Conservation (phyloP, 1,140 invertebrate species). For the Polypedilum vanderplanki region DNA sequence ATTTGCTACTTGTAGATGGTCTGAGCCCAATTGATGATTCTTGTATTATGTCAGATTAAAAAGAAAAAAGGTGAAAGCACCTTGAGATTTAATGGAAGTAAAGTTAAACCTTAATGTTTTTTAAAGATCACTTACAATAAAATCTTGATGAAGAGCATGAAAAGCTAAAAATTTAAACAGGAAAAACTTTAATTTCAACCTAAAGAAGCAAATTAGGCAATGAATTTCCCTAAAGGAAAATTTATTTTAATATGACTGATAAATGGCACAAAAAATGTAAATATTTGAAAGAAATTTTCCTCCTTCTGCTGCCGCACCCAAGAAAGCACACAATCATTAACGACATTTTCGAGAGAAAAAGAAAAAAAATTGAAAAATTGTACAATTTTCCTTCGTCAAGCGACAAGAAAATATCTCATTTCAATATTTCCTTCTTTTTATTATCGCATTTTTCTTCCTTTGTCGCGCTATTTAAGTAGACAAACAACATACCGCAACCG, state of each 20-base stretch:
- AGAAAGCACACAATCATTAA: neutral
- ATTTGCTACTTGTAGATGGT: no score
- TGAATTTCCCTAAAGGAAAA: neutral
- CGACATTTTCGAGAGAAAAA: neutral
- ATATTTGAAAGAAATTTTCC: conserved; percentile 9
- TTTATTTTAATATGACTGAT: conserved; percentile 10
- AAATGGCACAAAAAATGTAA: conserved; percentile 11
- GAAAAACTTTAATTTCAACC: no score
- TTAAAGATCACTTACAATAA: no score
- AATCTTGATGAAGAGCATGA: no score
- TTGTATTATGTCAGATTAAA: no score
- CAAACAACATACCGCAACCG: neutral
- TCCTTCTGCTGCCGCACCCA: neutral
- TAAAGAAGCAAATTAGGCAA: no score
- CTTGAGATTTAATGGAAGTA: no score
- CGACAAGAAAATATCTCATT: conserved; percentile 25
- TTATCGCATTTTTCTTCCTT: neutral
- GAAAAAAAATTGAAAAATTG: conserved; percentile 1
- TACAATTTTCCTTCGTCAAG: neutral
- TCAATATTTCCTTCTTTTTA: conserved; percentile 23
- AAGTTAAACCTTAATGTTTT: no score
- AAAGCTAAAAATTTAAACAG: no score
- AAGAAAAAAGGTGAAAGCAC: no score
- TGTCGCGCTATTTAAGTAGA: neutral
- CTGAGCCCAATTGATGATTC: no score